phyloP scores from a whole-genome alignment of 2,888 invertebrate genomes.

The Nephrocerus scutellatus region DNA sequence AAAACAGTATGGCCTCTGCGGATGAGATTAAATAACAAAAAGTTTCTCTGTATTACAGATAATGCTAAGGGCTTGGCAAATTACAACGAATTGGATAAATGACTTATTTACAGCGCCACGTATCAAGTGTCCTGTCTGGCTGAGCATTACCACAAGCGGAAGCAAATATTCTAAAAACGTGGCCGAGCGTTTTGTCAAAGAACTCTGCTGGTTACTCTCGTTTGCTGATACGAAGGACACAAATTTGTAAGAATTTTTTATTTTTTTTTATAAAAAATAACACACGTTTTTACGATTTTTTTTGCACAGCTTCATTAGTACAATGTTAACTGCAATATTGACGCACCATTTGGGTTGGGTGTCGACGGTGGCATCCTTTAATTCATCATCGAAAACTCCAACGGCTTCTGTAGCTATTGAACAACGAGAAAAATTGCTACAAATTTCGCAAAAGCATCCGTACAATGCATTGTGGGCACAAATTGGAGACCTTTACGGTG shows the following conservation, averaged over 20 bases:
- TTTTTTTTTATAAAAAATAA: slow-evolving; percentile 6
- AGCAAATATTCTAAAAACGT: slow-evolving; percentile 44
- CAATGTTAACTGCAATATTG: slow-evolving; percentile 76
- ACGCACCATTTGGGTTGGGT: slow-evolving; percentile 92
- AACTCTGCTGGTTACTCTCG: slow-evolving; percentile 61
- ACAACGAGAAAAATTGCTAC: slow-evolving; percentile 50
- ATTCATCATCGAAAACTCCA: slow-evolving; percentile 30
- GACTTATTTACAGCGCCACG: slow-evolving; percentile 65
- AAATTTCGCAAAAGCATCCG: slow-evolving; percentile 58
- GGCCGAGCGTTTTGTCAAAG: slow-evolving; percentile 50
- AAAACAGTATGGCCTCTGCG: too few species aligned
- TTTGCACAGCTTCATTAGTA: slow-evolving; percentile 78
- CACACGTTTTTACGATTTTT: slow-evolving; percentile 17
- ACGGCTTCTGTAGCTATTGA: slow-evolving; percentile 34
- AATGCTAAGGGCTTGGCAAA: slow-evolving; percentile 51
- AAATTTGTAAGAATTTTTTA: slow-evolving; percentile 68
- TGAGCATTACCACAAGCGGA: slow-evolving; percentile 50
- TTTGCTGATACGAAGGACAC: slow-evolving; percentile 76
- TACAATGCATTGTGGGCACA: slow-evolving; percentile 91
- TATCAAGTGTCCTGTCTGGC: slow-evolving; percentile 60
- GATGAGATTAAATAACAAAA: too few species aligned
- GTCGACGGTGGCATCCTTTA: slow-evolving; percentile 58
- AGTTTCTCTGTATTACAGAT: slow-evolving; percentile 30
- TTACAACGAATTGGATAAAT: slow-evolving; percentile 52
- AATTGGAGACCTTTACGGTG: slow-evolving; percentile 78